Evolutionary conservation across 2,797 vertebrate species (phyloP).

Genomic region (Furcifer pardalis): DNA sequence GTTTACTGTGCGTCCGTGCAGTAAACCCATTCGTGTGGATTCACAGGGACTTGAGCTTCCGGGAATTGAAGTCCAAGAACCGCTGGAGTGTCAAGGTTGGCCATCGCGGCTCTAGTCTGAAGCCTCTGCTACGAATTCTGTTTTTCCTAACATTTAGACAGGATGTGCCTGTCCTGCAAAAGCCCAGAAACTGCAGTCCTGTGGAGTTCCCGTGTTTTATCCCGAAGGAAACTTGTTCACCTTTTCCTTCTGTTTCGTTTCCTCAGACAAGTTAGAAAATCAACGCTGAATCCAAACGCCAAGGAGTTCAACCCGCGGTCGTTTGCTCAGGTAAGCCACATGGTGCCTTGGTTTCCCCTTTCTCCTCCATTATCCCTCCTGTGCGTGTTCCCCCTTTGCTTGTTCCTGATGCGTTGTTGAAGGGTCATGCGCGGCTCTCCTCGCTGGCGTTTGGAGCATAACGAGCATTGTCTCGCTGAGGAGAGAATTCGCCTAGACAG

Average conservation of each 20-base stretch:
- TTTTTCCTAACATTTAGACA: neutral
- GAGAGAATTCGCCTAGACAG: neutral
- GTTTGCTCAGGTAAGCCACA: constrained; percentile 88
- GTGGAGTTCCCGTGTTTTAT: no score
- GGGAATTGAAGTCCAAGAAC: no score
- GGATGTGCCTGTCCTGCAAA: no score
- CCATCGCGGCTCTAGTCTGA: no score
- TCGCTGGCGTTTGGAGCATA: no score
- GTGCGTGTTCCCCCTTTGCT: neutral
- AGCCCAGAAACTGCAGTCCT: no score
- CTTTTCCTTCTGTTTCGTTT: constrained; percentile 36
- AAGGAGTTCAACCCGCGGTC: constrained; percentile 97
- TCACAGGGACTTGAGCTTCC: no score
- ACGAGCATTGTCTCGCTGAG: neutral
- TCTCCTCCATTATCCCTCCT: neutral
- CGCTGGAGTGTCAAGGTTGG: no score
- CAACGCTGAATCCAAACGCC: constrained; percentile 97
- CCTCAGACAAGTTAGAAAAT: constrained; percentile 95
- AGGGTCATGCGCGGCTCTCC: no score
- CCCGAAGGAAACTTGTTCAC: neutral
- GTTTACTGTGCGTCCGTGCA: no score
- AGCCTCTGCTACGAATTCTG: neutral
- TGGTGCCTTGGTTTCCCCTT: neutral
- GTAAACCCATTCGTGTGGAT: no score
- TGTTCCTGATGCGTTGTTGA: no score